Conservation (phyloP, 1,140 invertebrate genomes). For the Pentalonia nigronervosa region DNA sequence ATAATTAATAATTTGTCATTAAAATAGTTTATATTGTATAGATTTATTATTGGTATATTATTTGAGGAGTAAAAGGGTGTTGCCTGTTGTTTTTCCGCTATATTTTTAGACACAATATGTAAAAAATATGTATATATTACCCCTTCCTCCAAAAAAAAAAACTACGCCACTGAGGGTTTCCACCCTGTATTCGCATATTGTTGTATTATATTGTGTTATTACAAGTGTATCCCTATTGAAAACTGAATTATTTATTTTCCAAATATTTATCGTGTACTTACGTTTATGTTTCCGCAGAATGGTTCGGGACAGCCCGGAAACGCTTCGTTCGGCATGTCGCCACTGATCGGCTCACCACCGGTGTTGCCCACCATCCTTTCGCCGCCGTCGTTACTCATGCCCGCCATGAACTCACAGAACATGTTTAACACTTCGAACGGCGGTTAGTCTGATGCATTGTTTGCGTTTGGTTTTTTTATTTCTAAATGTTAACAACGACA, state of each 20-base stretch:
- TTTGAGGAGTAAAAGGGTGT: background rate
- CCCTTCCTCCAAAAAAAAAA: too few species aligned
- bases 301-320: conserved; percentile 40
- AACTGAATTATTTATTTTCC: background rate
- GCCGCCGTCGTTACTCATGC: conserved; percentile 72
- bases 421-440: conserved; percentile 46
- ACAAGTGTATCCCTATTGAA: background rate
- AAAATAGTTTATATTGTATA: background rate
- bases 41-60: background rate
- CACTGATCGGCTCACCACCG: conserved; percentile 63
- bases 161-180: too few species aligned
- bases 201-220: background rate
- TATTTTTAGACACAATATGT: background rate
- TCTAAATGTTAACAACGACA: background rate
- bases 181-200: background rate
- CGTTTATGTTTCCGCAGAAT: conserved; percentile 24
- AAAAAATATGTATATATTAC: background rate
- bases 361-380: conserved; percentile 68
- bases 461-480: background rate
- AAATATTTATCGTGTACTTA: background rate
- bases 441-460: conserved; percentile 5
- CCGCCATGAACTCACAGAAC: conserved; percentile 62
- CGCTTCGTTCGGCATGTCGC: conserved; percentile 60
- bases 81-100: background rate
- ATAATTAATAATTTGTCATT: background rate